Base-by-base conservation (phyloP, 2,797 vertebrate genomes). In the Kryptolebias ocellatus region DNA sequence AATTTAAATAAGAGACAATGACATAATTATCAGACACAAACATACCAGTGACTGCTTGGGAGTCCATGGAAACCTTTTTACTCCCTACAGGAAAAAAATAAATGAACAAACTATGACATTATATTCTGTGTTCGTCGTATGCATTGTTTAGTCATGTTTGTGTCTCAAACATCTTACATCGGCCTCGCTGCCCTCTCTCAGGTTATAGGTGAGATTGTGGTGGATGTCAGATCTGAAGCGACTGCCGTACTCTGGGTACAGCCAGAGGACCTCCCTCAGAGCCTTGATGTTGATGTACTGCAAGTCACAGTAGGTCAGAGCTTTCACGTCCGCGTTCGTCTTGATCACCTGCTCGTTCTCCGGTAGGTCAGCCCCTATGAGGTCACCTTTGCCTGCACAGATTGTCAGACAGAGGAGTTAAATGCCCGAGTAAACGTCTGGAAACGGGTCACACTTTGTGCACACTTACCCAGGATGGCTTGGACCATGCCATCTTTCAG, bases 201-300 rank as follows among this genome's bases (percentile, higher is more conserved):
- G 87, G 91, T 99, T 99, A 95, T 97, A 98, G 75, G 97, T 99
- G 85, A 98, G 94, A 90, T 96, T 97, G 80, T 95, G 94, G 81
- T 95, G 95, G 84, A 99, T 95, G 82, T 98, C 95, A 0, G 91
- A 93, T 56, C 88, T 93, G 90, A 99, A 98, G 45, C 95, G 94
- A 83, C 90, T 93, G 67, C 94, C 92, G 0, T 98, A 98, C 84
- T 99, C 97, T 0, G 97, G 97, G 76, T 99, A 98, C 37, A 99
- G 94, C 24, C 91, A 90, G 7, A 98, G 93, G 72, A 98, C 97
- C 53, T 98, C 96, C 2, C 93, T 90, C 80, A 98, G 90, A 20
- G 96, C 97, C 47, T 83, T 87, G 58, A 97, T 91, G 55, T 94
- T 95, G 64, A 99, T 95, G 89, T 97, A 94, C 88, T 98, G 97